A percentile compares a stretch with the other conserved stretches of the same genome.
Conservation (phyloP, 2,113 vertebrate species). For the Apeltes quadracus region DNA sequence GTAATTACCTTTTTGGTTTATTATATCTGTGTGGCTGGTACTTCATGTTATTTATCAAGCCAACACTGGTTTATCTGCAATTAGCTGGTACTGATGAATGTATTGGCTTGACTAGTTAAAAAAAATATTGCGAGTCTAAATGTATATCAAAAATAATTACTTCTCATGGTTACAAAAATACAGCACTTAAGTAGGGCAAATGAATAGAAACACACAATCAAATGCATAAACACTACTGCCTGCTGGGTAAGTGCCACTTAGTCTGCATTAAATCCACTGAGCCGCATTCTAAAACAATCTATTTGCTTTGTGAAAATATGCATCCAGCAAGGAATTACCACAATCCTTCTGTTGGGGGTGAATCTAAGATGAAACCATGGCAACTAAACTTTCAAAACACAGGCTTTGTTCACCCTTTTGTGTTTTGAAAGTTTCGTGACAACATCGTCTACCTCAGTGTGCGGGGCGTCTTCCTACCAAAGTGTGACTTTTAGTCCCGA, state of each 20-base stretch:
- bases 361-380: constrained; percentile 41
- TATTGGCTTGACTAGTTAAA: not conserved
- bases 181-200: not conserved
- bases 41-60: not conserved
- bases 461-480: constrained; percentile 21
- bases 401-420: constrained; percentile 20
- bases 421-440: not conserved
- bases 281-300: constrained; percentile 21
- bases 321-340: constrained; percentile 28
- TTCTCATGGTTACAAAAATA: not conserved
- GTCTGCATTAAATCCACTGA: not conserved
- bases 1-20: not conserved
- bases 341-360: constrained; percentile 16
- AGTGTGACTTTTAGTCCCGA: constrained; percentile 66
- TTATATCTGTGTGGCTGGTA: not conserved
- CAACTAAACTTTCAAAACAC: constrained; percentile 21
- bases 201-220: not conserved
- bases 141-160: not conserved
- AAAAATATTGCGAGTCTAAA: not conserved
- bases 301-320: constrained; percentile 17
- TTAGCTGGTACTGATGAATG: not conserved
- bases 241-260: not conserved
- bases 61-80: not conserved
- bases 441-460: constrained; percentile 22
- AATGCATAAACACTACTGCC: not conserved